These are phyloP conservation scores for Trogon melanurus DNA, from an alignment of 2,113 vertebrate species.

Conservation along the genomic window DNA sequence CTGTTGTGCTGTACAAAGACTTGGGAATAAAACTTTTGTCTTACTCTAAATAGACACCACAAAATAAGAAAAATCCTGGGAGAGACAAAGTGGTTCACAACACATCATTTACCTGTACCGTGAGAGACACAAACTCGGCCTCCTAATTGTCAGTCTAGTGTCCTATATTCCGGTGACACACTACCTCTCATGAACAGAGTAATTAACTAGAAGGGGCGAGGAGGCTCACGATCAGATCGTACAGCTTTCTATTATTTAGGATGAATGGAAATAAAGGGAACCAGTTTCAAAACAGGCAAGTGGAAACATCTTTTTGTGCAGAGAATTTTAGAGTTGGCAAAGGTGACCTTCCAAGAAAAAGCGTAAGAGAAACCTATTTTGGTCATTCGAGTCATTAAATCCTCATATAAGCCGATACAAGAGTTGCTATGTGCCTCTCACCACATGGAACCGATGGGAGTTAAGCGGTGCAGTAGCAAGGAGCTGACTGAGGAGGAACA, in stretches of 20 bases:
- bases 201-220: constrained; percentile 19
- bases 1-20: not conserved
- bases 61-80: not conserved
- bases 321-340: not conserved
- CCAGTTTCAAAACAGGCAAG: not conserved
- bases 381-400: not conserved
- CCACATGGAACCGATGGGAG: not conserved
- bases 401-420: not conserved
- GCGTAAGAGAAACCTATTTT: not conserved
- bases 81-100: not conserved
- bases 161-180: constrained; percentile 54
- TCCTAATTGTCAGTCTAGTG: constrained; percentile 8
- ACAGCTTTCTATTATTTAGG: constrained; percentile 63
- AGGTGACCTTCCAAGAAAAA: not conserved
- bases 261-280: constrained; percentile 41
- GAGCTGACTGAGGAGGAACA: not conserved
- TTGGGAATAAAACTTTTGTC: not conserved
- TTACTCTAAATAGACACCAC: not conserved
- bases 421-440: not conserved
- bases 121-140: not conserved
- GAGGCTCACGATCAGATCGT: constrained; percentile 33
- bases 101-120: not conserved
- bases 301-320: not conserved
- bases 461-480: not conserved
- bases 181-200: constrained; percentile 33